phyloP scores from a whole-genome alignment of 2,888 invertebrate species.

The Trichopria drosophilae region DNA sequence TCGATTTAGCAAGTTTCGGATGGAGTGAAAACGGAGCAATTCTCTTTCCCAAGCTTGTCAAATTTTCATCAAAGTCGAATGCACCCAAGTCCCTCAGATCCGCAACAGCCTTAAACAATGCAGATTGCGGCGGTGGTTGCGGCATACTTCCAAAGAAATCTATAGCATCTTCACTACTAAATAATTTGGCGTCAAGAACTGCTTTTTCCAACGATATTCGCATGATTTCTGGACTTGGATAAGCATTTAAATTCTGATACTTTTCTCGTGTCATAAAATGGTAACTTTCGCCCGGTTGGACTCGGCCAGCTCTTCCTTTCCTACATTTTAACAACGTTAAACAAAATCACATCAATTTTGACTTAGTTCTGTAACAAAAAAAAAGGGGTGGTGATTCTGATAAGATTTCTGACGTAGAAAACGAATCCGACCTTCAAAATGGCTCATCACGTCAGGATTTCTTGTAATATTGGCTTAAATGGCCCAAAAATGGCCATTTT shows the following conservation, averaged over 20 bases:
- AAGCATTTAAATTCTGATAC: constrained; percentile 60
- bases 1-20: constrained; percentile 66
- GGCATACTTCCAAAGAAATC: constrained; percentile 67
- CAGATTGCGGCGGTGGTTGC: constrained; percentile 63
- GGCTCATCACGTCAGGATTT: too few relatives aligned
- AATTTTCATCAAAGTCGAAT: constrained; percentile 63
- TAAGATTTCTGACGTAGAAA: too few relatives aligned
- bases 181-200: constrained; percentile 67
- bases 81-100: constrained; percentile 65
- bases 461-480: too few relatives aligned
- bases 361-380: too few relatives aligned
- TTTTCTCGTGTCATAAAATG: constrained; percentile 60
- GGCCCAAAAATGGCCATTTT: too few relatives aligned
- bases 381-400: too few relatives aligned
- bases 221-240: constrained; percentile 68
- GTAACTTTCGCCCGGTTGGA: constrained; percentile 66
- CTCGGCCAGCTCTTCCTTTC: constrained; percentile 71
- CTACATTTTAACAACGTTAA: constrained; percentile 54
- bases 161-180: constrained; percentile 62
- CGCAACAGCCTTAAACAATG: constrained; percentile 63
- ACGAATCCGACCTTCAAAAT: too few relatives aligned
- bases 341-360: background rate
- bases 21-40: constrained; percentile 63
- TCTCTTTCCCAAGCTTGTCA: constrained; percentile 67
- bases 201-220: constrained; percentile 65